Evolutionary conservation across 2,888 invertebrate species (phyloP), one percentile per base, ranked within the genome.

Genomic region (Lasius fuliginosus): DNA sequence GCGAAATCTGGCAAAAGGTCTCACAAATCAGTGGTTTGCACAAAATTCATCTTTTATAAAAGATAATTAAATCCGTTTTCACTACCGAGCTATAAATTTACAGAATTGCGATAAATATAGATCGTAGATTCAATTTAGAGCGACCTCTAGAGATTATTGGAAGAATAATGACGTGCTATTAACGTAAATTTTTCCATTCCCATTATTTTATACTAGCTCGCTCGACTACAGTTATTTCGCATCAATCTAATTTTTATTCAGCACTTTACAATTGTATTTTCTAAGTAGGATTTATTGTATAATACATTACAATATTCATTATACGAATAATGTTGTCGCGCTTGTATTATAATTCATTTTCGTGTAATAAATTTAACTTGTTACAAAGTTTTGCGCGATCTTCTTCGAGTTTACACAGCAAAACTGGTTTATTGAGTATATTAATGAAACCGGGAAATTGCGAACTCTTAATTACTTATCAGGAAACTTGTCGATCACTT

Each of bases 381-480:
- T 60, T 81, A 60, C 36, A 60, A 23, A 9, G 12, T 36, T 77
- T 30, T 42, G n/a, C 33, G 6, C 56, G n/a, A 15, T 46, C 23
- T 36, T 36, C 18, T 46, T 60, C 36, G 33, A 60, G 33, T 79
- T 81, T 60, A 81, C 27, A 62, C 36, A 69, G 5, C 11, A 36
- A 62, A 60, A 73, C 73, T 64, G n/a, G 42, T 68, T 71, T 79
- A 33, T 69, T 56, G 12, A 46, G n/a, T 65, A n/a, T 30, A 58
- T 77, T 58, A 68, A 58, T 36, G 58, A 42, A 36, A 73, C 18
- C 42, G 27, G 33, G 15, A 68, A 68, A 77, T 77, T 56, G 42
- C 77, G n/a, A 27, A 56, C 11, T n/a, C n/a, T 69, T 58, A 69
- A 77, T 77, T 58, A 77, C 68, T 53, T 69, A 5, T 23, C 11